Evolutionary conservation across 2,888 invertebrate genomes (phyloP), one percentile per base, ranked within the genome.

Genomic region (Flexamia atlantica): DNA sequence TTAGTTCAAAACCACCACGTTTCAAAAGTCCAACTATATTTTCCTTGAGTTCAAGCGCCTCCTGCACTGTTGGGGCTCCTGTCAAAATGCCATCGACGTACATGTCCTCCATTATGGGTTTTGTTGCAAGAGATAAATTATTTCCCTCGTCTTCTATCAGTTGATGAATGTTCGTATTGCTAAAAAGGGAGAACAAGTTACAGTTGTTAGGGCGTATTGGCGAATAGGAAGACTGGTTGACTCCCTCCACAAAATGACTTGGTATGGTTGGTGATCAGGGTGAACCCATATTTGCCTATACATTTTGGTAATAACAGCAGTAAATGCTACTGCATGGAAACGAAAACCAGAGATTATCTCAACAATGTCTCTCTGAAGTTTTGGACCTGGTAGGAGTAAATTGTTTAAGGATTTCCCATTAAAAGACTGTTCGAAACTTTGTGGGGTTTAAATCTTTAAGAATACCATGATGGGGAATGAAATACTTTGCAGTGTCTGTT

Each of bases 391-490:
- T 4, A 42, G 57, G n/a, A 80, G 60, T 17, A 53, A 20, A 60
- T 83, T 25, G 30, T 83, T 83, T 57, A 83, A 68, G 68, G 30
- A 68, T 28, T 12, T 28, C 68, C 68, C n/a, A 23, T 68, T 68
- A 23, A 23, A 68, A 28, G 68, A 30, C 23, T 68, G 68, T 40
- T 40, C 40, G 40, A 40, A 40, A 40, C 5, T 40, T 40, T 9
- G 40, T 40, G 5, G 40, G 12, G 12, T 9, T 12, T 40, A 12
- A 40, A 40, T 40, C 40, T 40, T 40, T 40, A 40, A 40, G 12
- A 40, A 40, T 40, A 12, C 40, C 40, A 40, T 40, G 40, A 40
- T 40, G 12, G 40, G 40, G 5, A 40, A n/a, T 40, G 40, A 40
- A 40, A 40, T 40, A 40, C 12, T 40, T 40, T 9, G 12, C 40